Evolutionary conservation across 2,888 invertebrate genomes (phyloP).

Genomic region (Resseliella maxima): DNA sequence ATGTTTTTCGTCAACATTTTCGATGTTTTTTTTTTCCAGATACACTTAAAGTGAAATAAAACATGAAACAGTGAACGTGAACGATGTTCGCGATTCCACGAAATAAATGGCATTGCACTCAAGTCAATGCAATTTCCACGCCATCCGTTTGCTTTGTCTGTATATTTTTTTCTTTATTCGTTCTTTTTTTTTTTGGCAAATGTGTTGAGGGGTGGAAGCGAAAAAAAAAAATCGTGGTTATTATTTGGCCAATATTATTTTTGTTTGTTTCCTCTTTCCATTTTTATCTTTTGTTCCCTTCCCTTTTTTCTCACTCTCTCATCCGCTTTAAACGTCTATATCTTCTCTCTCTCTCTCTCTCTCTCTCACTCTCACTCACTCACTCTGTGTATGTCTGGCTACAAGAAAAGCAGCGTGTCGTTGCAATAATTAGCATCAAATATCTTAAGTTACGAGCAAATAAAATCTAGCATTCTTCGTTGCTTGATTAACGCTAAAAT

Average conservation of each 20-base stretch:
- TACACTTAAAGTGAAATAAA: not conserved
- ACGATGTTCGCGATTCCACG: not conserved
- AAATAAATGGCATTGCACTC: not conserved
- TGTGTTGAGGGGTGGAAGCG: not conserved
- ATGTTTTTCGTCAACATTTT: constrained; percentile 31
- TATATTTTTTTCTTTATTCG: too few relatives aligned
- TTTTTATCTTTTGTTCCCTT: too few relatives aligned
- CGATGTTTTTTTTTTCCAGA: not conserved
- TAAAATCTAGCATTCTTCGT: not conserved
- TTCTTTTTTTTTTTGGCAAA: not conserved
- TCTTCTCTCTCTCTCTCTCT: too few relatives aligned
- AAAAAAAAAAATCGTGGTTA: not conserved
- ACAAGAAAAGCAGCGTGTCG: too few relatives aligned
- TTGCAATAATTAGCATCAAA: not conserved
- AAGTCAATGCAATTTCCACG: not conserved
- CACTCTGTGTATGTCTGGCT: too few relatives aligned
- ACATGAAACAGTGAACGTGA: not conserved
- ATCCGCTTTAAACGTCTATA: too few relatives aligned
- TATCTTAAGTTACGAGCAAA: not conserved
- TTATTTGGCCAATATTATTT: not conserved
- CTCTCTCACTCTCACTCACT: too few relatives aligned
- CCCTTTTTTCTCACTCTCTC: too few relatives aligned
- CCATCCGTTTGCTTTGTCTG: too few relatives aligned
- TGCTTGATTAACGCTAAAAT: not conserved
- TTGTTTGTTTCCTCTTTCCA: too few relatives aligned